A percentile compares a stretch with the other conserved stretches of the same genome.
Conservation (phyloP, 1,140 invertebrate genomes). For the Drosophila subpulchrella region DNA sequence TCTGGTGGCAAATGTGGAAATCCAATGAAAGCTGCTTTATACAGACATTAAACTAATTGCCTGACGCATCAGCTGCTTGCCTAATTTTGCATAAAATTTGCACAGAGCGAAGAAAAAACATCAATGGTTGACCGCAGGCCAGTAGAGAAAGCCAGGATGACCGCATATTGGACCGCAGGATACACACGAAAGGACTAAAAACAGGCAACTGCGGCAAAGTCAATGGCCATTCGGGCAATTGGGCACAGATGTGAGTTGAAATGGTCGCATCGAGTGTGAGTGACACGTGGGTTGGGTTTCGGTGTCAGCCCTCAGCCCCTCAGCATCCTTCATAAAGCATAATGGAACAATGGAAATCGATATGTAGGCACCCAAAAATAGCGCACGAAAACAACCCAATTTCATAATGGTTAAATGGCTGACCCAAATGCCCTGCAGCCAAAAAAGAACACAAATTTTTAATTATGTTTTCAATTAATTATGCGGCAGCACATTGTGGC, state of each 20-base stretch:
- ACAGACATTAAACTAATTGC: constrained; percentile 64
- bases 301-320: constrained; percentile 7
- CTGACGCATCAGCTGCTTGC: constrained; percentile 50
- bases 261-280: constrained; percentile 14
- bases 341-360: constrained; percentile 69
- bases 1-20: constrained; percentile 1
- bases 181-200: constrained; percentile 35
- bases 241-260: constrained; percentile 63
- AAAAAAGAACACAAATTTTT: constrained; percentile 40
- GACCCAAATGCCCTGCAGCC: constrained; percentile 36
- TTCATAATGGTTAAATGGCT: constrained; percentile 50
- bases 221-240: constrained; percentile 74
- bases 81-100: constrained; percentile 81
- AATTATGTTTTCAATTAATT: constrained; percentile 83
- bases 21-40: constrained; percentile 24
- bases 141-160: constrained; percentile 21
- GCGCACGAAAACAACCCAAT: constrained; percentile 56
- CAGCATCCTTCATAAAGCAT: constrained; percentile 13
- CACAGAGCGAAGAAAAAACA: constrained; percentile 48
- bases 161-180: constrained; percentile 55
- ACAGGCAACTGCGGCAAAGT: constrained; percentile 53
- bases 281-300: constrained; percentile 19
- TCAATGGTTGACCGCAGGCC: constrained; percentile 39
- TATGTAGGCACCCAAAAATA: constrained; percentile 41
- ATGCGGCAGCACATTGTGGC: constrained; percentile 69